Conservation (phyloP, 2,888 invertebrate genomes). For the Strigamia maritima region DNA sequence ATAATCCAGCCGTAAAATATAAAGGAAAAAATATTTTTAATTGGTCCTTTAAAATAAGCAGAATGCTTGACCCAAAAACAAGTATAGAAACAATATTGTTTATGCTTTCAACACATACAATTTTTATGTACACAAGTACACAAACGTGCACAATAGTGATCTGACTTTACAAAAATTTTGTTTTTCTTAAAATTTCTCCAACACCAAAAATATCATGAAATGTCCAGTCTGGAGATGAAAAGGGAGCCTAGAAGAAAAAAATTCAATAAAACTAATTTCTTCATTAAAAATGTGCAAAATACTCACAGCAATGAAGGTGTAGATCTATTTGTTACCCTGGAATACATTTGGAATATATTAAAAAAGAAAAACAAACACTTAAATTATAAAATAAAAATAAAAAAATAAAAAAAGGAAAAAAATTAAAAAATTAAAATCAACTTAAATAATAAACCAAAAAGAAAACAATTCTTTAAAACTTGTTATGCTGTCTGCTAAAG, state of each 20-base stretch:
- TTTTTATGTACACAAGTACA: slow-evolving; percentile 24
- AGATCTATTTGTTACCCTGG: not conserved
- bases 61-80: not conserved
- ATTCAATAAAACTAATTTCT: not conserved
- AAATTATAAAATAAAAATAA: not conserved
- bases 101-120: slow-evolving; percentile 18
- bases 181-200: not conserved
- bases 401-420: not conserved
- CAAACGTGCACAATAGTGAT: slow-evolving; percentile 9
- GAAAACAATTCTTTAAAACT: not conserved
- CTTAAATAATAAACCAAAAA: not conserved
- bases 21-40: not conserved
- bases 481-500: not conserved
- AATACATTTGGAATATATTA: slow-evolving; percentile 5
- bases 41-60: not conserved
- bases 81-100: not conserved
- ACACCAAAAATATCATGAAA: slow-evolving; percentile 19
- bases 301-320: slow-evolving; percentile 18
- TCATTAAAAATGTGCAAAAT: not conserved
- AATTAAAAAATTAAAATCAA: not conserved
- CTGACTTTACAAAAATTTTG: slow-evolving; percentile 2
- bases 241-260: not conserved
- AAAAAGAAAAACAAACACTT: not conserved
- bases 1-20: slow-evolving; percentile 15
- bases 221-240: not conserved